Base-by-base conservation (phyloP, 2,113 vertebrate species). In the Dipodomys merriami region DNA sequence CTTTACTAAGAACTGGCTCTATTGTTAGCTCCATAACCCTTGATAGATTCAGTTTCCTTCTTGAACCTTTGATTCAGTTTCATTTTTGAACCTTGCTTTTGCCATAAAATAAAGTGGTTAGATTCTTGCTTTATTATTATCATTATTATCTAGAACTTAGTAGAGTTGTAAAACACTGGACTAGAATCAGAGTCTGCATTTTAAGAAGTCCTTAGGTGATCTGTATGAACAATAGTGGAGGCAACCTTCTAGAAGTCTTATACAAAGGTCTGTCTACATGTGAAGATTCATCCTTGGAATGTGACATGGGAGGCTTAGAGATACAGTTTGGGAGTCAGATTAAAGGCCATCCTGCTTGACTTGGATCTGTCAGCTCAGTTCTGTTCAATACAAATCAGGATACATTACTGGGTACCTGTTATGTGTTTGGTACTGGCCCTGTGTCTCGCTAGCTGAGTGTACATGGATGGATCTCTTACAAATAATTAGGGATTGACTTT, bases 131-230 rank as follows among this genome's bases (percentile, higher is more conserved):
- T 30, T 92, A 11, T 5, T 18, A 60, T 6, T 16, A 62, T 35
- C 67, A 30, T 19, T 30, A 68, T 49, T 62, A 76, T 19, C n/a
- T 64, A 62, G 49, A 96, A 86, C 44, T 93, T 91, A 53, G 73
- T 53, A 92, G 27, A 64, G 68, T 81, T 30, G 35, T 60, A 91
- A 76, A 78, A 6, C 11, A 25, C 85, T 39, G 16, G 30, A 68
- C 35, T 15, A 67, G 29, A 88, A 65, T 81, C 33, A 71, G 60
- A 87, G 84, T 29, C 60, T 44, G 7, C 15, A 71, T 85, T 80
- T 90, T 72, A 27, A 11, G 18, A 90, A 81, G 25, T 71, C 13
- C 30, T 5, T 15, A 60, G 46, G 20, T 68, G 79, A 74, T 85
- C 46, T 5, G 4, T 44, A 80, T 33, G 46, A 44, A 49, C 16